These are phyloP conservation scores for Cecidostiba fungosa DNA, from an alignment of 2,888 invertebrate species.

Conservation along the genomic window DNA sequence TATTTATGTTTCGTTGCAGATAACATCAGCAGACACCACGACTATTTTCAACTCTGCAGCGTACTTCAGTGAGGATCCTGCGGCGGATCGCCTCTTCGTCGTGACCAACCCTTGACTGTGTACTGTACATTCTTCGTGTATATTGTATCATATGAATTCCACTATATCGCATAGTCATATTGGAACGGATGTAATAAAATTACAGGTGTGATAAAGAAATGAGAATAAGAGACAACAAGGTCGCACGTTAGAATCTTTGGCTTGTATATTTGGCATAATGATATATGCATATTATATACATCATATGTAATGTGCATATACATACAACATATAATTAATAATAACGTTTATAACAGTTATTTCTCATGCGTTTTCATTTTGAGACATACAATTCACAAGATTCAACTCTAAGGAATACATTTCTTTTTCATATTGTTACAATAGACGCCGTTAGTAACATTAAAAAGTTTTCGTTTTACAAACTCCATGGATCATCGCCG, in stretches of 20 bases:
- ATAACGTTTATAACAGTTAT: conserved; percentile 64
- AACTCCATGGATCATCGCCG: not conserved
- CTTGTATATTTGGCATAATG: conserved; percentile 75
- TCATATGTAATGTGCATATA: conserved; percentile 64
- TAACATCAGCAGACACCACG: conserved; percentile 69
- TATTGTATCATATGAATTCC: conserved; percentile 77
- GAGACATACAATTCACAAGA: conserved; percentile 30
- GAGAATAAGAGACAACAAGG: conserved; percentile 57
- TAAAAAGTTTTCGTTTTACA: conserved; percentile 34
- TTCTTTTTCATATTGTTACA: conserved; percentile 10
- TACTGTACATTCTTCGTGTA: conserved; percentile 77
- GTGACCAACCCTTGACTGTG: conserved; percentile 78
- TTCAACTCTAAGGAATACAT: conserved; percentile 32
- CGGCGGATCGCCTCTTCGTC: conserved; percentile 77
- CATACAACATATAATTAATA: conserved; percentile 60
- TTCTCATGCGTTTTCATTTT: conserved; percentile 52
- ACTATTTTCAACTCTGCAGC: conserved; percentile 77
- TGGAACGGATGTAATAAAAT: conserved; percentile 52
- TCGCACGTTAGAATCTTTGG: conserved; percentile 68
- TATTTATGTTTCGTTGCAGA: conserved; percentile 66
- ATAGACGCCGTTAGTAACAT: conserved; percentile 31
- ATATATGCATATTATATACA: conserved; percentile 70
- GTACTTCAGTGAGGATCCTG: conserved; percentile 78
- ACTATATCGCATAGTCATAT: conserved; percentile 65
- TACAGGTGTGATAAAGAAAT: conserved; percentile 53